Conservation (phyloP, 2,888 invertebrate species). For the Myopa tessellatipennis region DNA sequence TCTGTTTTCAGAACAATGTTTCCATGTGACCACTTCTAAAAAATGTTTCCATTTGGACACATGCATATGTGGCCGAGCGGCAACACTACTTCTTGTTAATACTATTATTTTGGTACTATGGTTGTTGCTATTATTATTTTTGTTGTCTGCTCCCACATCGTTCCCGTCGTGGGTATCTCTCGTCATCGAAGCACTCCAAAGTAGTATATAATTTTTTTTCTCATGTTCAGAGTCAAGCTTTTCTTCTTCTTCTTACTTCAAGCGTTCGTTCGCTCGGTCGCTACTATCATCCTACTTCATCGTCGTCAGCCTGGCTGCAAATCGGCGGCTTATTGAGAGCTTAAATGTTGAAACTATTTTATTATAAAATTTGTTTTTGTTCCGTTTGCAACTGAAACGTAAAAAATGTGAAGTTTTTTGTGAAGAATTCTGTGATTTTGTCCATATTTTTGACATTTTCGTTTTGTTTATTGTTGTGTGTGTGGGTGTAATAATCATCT, state of each 20-base stretch:
- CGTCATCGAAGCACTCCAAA: no score
- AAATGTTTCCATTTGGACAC: no score
- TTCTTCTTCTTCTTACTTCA: no score
- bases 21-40: neutral
- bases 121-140: neutral
- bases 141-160: constrained; percentile 17
- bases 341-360: constrained; percentile 20
- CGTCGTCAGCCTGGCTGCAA: neutral
- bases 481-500: neutral
- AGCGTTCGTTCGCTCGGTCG: neutral
- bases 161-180: neutral
- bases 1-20: neutral
- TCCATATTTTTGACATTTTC: neutral
- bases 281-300: neutral
- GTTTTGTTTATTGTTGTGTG: neutral
- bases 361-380: constrained; percentile 23
- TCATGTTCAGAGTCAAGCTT: constrained; percentile 25
- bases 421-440: neutral
- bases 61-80: no score
- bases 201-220: neutral
- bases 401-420: neutral
- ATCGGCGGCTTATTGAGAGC: constrained; percentile 12
- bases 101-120: neutral
- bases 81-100: neutral
- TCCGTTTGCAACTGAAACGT: constrained; percentile 4